Percentiles rank a stretch among this genome's conserved stretches.
Conservation (phyloP, 1,140 invertebrate species). For the Saccostrea echinata region DNA sequence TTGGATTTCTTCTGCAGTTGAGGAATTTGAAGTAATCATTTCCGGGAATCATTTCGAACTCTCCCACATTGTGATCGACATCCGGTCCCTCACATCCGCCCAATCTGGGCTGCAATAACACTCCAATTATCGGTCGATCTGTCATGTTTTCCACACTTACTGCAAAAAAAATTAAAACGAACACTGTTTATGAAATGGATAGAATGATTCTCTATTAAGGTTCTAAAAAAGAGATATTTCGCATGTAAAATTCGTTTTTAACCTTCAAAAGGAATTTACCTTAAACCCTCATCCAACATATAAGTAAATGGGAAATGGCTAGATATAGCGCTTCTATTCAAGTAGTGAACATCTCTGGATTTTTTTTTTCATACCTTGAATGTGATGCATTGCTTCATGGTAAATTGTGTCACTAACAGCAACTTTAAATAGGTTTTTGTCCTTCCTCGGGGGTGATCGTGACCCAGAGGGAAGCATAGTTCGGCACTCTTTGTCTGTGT, state of each 20-base stretch:
- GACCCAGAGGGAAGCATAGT: background rate
- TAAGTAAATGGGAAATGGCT: too few relatives aligned
- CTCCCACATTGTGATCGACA: conserved; percentile 5
- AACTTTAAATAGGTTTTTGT: background rate
- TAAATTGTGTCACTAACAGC: conserved; percentile 19
- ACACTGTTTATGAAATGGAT: too few relatives aligned
- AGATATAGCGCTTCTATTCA: too few relatives aligned
- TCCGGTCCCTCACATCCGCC: background rate
- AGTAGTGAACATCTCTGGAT: too few relatives aligned
- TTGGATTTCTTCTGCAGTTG: conserved; percentile 16
- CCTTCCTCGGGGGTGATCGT: conserved; percentile 5
- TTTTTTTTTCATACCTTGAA: background rate
- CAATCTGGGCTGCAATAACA: background rate
- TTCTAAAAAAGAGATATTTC: too few relatives aligned
- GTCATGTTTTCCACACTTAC: conserved; percentile 3
- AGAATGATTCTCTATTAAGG: too few relatives aligned
- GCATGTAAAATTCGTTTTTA: too few relatives aligned
- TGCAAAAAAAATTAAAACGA: background rate
- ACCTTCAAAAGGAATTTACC: too few relatives aligned
- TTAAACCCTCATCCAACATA: too few relatives aligned
- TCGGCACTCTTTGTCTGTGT: conserved; percentile 22
- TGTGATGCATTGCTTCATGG: conserved; percentile 23
- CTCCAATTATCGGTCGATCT: background rate
- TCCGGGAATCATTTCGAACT: background rate
- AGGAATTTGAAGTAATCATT: conserved; percentile 16